Evolutionary conservation across 2,113 vertebrate genomes (phyloP), one percentile per base, ranked within the genome.

Genomic region (Istiophorus platypterus): DNA sequence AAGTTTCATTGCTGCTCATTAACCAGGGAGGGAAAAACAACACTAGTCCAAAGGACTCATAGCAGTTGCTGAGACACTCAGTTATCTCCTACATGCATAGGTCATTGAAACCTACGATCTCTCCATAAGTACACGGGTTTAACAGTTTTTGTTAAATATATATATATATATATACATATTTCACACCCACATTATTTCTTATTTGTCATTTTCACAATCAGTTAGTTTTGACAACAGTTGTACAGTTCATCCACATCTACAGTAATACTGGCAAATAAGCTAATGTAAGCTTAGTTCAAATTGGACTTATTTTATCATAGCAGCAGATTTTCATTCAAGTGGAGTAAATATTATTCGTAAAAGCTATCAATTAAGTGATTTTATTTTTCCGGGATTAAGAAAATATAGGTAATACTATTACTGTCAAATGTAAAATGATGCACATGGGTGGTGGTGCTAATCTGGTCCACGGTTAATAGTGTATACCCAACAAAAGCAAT

Each of bases 1-100:
- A 51, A 69, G 59, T 51, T 51, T 62, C 67, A 56, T 31, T 61
- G 64, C 69, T 45, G 66, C 66, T 76, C 77, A 37, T 63, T 26
- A 29, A 59, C 10, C 37, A 20, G 18, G 17, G 3, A 7, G n/a
- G 27, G 3, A 51, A 58, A 58, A 74, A 24, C 11, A n/a, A n/a
- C 14, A 39, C 34, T 0, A 0, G 12, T 18, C 51, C 74, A 54
- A 27, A 57, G 41, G 24, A n/a, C 29, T 51, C 8, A 1, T 22
- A 41, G 6, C 9, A 49, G 9, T n/a, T 39, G n/a, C 11, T 49
- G n/a, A 51, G n/a, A 51, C 11, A 29, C 11, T 20, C 5, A 18
- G 42, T 65, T 47, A 20, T 37, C 39, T 15, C 26, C 20, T 49
- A 49, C 5, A 62, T 51, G 1, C 31, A 73, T 3, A 13, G 0